phyloP scores from a whole-genome alignment of 2,797 vertebrate genomes.

The Odontamblyopus rebecca region DNA sequence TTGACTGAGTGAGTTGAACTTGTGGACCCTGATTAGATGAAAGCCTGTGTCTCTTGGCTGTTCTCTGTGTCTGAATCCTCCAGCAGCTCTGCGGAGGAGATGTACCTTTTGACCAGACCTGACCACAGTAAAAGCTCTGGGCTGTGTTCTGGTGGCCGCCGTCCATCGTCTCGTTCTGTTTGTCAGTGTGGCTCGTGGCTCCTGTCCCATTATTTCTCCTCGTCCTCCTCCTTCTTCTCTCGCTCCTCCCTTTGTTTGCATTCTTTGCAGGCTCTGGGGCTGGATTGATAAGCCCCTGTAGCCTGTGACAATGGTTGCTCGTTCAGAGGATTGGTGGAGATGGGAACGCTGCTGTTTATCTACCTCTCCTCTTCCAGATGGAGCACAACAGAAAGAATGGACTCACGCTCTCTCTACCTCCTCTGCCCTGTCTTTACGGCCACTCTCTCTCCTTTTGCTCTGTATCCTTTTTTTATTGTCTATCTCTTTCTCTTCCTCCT shows the following conservation, averaged over 20 bases:
- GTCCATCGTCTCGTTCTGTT: constrained; percentile 70
- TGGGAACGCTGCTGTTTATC: constrained; percentile 78
- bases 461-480: no score
- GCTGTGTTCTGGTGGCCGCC: constrained; percentile 49
- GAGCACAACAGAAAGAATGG: constrained; percentile 76
- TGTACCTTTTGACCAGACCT: constrained; percentile 44
- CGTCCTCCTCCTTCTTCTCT: constrained; percentile 49
- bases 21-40: neutral
- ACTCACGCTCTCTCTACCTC: constrained; percentile 50
- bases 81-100: constrained; percentile 42
- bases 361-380: constrained; percentile 81
- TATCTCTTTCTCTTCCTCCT: neutral
- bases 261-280: constrained; percentile 77
- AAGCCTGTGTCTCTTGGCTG: neutral
- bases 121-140: constrained; percentile 67
- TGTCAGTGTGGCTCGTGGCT: constrained; percentile 59
- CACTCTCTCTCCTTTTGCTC: neutral
- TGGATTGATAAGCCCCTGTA: constrained; percentile 80
- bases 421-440: neutral
- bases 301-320: constrained; percentile 75
- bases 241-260: constrained; percentile 64
- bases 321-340: constrained; percentile 52
- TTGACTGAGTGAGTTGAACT: neutral
- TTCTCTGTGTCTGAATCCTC: neutral
- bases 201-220: constrained; percentile 42